Percentiles rank a stretch among this genome's conserved stretches.
These are phyloP conservation scores for Menidia menidia DNA, from an alignment of 2,797 vertebrate species.

Conservation along the genomic window DNA sequence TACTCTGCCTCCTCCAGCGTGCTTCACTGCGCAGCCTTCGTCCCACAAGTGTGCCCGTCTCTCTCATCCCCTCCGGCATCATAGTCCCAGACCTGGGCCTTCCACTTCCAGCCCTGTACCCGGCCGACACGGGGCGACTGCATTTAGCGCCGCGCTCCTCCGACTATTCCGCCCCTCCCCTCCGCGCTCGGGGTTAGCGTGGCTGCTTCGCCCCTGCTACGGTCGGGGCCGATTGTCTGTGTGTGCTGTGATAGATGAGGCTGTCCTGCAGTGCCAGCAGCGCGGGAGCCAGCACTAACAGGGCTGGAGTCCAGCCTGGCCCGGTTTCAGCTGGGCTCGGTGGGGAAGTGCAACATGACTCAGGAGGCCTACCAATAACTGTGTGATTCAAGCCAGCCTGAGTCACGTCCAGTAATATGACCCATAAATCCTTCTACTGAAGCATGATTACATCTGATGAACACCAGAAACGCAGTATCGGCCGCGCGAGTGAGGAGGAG, in stretches of 20 bases:
- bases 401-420: conserved; percentile 56
- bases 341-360: conserved; percentile 58
- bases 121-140: conserved; percentile 48
- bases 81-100: conserved; percentile 43
- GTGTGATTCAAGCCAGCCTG: conserved; percentile 53
- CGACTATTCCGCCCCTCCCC: conserved; percentile 25
- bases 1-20: conserved; percentile 55
- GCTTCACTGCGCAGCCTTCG: conserved; percentile 51
- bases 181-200: conserved; percentile 28
- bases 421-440: conserved; percentile 30
- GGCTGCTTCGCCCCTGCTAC: conserved; percentile 43
- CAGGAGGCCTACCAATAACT: conserved; percentile 59
- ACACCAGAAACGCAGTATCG: conserved; percentile 15
- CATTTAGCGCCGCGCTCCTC: conserved; percentile 40
- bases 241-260: conserved; percentile 61
- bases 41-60: conserved; percentile 38
- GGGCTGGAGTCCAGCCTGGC: conserved; percentile 38
- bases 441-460: conserved; percentile 49
- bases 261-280: conserved; percentile 61
- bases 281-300: conserved; percentile 45
- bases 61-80: conserved; percentile 26
- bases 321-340: conserved; percentile 18
- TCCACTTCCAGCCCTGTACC: conserved; percentile 56
- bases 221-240: conserved; percentile 43
- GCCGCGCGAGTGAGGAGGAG: background rate